Conservation (phyloP, 1,140 invertebrate species). For the Pseudomyrmex pallidus region DNA sequence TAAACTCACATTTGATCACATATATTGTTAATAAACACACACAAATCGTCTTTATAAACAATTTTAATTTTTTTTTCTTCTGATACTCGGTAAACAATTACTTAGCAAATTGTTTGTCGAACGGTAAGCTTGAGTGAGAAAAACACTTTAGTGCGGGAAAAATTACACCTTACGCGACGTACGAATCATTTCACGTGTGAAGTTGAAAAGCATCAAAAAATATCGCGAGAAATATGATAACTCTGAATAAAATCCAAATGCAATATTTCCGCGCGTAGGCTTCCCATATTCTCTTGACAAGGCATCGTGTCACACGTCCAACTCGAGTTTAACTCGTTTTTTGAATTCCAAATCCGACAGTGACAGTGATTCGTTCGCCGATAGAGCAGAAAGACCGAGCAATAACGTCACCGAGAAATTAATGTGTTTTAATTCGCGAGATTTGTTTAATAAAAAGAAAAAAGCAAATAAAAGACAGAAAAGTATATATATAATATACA, state of each 20-base stretch:
- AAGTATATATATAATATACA: too few relatives aligned
- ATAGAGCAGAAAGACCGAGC: slow-evolving; percentile 6
- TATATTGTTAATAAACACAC: neutral
- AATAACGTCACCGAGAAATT: slow-evolving; percentile 48
- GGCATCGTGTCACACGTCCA: slow-evolving; percentile 44
- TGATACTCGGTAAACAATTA: too few relatives aligned
- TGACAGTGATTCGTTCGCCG: slow-evolving; percentile 49
- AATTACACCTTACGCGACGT: neutral
- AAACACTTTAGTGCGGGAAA: neutral
- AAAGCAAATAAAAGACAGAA: slow-evolving; percentile 14
- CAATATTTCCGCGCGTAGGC: slow-evolving; percentile 44
- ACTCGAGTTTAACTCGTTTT: slow-evolving; percentile 55
- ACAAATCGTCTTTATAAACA: neutral
- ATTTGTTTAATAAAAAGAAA: neutral
- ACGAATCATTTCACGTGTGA: too few relatives aligned
- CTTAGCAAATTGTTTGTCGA: too few relatives aligned
- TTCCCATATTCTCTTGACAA: slow-evolving; percentile 26
- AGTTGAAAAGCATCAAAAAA: slow-evolving; percentile 5
- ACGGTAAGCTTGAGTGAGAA: too few relatives aligned
- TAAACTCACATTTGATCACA: neutral
- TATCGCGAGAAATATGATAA: slow-evolving; percentile 29
- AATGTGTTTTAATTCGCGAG: slow-evolving; percentile 29
- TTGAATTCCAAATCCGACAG: slow-evolving; percentile 47
- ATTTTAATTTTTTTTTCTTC: too few relatives aligned
- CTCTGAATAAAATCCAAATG: slow-evolving; percentile 27